A percentile compares a stretch with the other conserved stretches of the same genome.
These are phyloP conservation scores for Trileptium ribeirensis DNA, from an alignment of 2,888 invertebrate species.

Conservation along the genomic window DNA sequence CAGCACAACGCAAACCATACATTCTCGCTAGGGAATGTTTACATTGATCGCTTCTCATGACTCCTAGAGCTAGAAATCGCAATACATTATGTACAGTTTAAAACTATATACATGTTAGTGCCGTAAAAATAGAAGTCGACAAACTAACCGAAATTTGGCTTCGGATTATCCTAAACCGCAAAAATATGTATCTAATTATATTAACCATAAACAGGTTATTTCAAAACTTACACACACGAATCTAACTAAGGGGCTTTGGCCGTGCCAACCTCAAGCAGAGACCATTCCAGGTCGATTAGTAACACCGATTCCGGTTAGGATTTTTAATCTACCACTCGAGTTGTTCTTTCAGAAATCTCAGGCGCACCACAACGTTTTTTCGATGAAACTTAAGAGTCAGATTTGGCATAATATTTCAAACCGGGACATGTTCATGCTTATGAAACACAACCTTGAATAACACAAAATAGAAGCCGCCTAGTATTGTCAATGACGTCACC, in stretches of 20 bases:
- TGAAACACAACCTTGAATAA: neutral
- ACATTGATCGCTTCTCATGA: too few species aligned
- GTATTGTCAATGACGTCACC: too few species aligned
- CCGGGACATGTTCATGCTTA: neutral
- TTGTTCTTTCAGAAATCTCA: constrained; percentile 50
- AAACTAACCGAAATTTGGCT: too few species aligned
- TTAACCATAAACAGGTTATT: too few species aligned
- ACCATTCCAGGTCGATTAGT: constrained; percentile 81
- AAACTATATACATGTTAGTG: too few species aligned
- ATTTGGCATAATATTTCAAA: constrained; percentile 80
- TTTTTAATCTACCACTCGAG: constrained; percentile 53
- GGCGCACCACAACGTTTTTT: constrained; percentile 65
- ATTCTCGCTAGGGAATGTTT: too few species aligned
- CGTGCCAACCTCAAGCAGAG: constrained; percentile 71
- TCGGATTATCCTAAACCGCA: too few species aligned
- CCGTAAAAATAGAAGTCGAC: too few species aligned
- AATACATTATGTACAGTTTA: too few species aligned
- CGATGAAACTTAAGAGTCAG: constrained; percentile 74
- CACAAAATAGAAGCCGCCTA: constrained; percentile 59
- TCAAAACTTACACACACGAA: neutral
- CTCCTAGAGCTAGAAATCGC: too few species aligned
- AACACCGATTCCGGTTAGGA: constrained; percentile 74
- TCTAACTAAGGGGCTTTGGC: constrained; percentile 55
- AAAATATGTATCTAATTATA: too few species aligned
- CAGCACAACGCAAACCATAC: too few species aligned